phyloP scores from a whole-genome alignment of 2,113 vertebrate species.

The Lipotes vexillifer region DNA sequence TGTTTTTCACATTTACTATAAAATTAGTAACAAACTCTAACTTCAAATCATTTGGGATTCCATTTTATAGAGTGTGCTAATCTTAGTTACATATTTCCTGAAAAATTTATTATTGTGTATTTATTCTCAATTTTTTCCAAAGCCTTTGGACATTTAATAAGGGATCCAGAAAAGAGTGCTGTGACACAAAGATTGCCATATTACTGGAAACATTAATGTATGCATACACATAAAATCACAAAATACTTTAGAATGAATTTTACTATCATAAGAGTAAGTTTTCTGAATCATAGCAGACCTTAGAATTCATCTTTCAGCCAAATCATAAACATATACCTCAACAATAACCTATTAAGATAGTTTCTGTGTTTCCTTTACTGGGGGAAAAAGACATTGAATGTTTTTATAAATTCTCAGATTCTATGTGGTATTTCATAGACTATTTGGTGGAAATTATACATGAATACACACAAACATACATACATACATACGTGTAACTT shows the following conservation, averaged over 20 bases:
- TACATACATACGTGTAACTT: not conserved
- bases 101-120: not conserved
- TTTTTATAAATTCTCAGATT: not conserved
- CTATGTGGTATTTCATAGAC: not conserved
- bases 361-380: not conserved
- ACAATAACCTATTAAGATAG: not conserved
- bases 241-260: not conserved
- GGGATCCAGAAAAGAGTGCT: not conserved
- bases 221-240: not conserved
- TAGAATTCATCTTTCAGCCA: not conserved
- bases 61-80: not conserved
- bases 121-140: not conserved
- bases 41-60: not conserved
- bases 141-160: not conserved
- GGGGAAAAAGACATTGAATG: not conserved
- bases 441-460: not conserved
- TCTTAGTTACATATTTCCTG: conserved; percentile 1
- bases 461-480: not conserved
- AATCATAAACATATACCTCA: not conserved
- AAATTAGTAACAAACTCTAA: not conserved
- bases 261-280: not conserved
- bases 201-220: not conserved
- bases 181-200: not conserved
- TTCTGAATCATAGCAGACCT: not conserved
- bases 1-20: not conserved